Percentiles rank a stretch among this genome's conserved stretches.
Conservation (phyloP, 1,140 invertebrate genomes). For the Microplitis mediator region DNA sequence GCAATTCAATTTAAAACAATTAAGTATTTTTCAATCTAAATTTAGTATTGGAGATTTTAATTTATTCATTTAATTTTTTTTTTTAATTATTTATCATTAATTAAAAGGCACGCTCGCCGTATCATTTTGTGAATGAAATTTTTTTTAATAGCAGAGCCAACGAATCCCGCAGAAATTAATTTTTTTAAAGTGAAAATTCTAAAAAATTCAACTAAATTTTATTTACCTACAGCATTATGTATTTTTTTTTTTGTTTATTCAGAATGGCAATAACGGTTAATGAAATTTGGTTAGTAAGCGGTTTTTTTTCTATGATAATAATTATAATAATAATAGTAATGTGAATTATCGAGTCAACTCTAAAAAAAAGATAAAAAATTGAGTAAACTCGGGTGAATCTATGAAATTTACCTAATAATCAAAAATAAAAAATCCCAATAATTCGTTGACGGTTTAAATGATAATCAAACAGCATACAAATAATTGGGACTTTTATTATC, state of each 20-base stretch:
- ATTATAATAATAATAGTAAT: slow-evolving; percentile 22
- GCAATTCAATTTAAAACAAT: no score
- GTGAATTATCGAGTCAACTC: slow-evolving; percentile 21
- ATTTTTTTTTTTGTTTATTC: slow-evolving; percentile 33
- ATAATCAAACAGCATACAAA: neutral
- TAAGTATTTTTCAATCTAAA: no score
- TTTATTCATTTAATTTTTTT: neutral
- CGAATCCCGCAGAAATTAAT: slow-evolving; percentile 40
- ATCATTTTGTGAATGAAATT: slow-evolving; percentile 22
- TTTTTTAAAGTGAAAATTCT: slow-evolving; percentile 53
- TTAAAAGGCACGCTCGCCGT: slow-evolving; percentile 35
- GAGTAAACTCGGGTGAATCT: slow-evolving; percentile 3
- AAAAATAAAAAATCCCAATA: slow-evolving; percentile 17
- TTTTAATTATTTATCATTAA: neutral
- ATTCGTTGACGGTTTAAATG: neutral
- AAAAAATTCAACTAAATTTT: slow-evolving; percentile 55
- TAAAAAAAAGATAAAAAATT: neutral
- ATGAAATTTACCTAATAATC: slow-evolving; percentile 27
- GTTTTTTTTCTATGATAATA: slow-evolving; percentile 2
- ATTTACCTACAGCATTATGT: slow-evolving; percentile 45
- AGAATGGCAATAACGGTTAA: slow-evolving; percentile 13
- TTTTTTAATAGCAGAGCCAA: slow-evolving; percentile 45
- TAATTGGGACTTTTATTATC: neutral
- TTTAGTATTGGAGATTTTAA: no score
- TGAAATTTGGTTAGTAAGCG: slow-evolving; percentile 28